phyloP scores from a whole-genome alignment of 1,140 invertebrate species.

The Tribolium madens region DNA sequence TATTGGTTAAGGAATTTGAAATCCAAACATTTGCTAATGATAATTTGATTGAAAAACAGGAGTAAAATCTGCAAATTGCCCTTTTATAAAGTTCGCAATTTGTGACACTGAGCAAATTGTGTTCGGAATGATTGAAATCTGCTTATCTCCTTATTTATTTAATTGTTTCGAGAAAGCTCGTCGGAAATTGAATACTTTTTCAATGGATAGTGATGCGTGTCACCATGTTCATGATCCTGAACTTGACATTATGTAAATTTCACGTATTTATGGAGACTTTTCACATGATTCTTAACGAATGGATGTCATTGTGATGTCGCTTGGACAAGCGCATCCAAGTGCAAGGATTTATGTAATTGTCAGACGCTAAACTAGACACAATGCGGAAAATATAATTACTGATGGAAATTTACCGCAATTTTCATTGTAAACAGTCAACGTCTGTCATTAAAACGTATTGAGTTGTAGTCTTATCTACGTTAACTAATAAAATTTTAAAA shows the following conservation, averaged over 20 bases:
- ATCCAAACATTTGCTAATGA: too few species aligned
- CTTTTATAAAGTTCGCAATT: too few species aligned
- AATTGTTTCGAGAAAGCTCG: not conserved
- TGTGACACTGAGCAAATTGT: too few species aligned
- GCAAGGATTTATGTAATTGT: conserved; percentile 36
- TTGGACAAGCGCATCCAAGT: conserved; percentile 25
- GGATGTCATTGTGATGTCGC: conserved; percentile 8
- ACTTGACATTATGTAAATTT: conserved; percentile 25
- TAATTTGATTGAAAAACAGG: too few species aligned
- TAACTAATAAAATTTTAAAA: conserved; percentile 18
- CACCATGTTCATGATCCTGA: conserved; percentile 19
- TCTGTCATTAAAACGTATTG: not conserved
- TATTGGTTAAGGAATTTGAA: too few species aligned
- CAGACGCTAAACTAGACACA: not conserved
- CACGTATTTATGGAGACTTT: conserved; percentile 14
- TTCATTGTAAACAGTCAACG: not conserved
- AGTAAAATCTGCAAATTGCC: too few species aligned
- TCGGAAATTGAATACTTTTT: not conserved
- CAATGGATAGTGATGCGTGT: not conserved
- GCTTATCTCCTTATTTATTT: too few species aligned
- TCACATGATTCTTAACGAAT: conserved; percentile 28
- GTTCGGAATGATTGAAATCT: too few species aligned
- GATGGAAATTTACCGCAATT: conserved; percentile 3
- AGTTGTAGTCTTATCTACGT: not conserved
- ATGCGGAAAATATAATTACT: conserved; percentile 7